Conservation (phyloP, 2,888 invertebrate species). For the Plagodis dolabraria region DNA sequence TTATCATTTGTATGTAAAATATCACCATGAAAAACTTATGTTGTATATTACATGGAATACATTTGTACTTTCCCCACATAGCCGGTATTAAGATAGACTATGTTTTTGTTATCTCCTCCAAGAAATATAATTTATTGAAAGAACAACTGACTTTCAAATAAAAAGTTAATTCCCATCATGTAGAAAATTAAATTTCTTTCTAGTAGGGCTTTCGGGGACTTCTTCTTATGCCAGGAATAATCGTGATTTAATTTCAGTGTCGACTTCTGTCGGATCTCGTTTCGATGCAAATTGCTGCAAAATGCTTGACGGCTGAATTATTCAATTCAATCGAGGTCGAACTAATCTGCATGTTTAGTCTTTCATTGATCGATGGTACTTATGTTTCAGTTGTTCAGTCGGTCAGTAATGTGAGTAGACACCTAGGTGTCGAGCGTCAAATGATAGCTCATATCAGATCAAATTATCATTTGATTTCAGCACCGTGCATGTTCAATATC, state of each 20-base stretch:
- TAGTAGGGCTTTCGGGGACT: slow-evolving; percentile 53
- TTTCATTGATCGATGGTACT: neutral
- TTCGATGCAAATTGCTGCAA: slow-evolving; percentile 68
- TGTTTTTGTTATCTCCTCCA: too few species aligned
- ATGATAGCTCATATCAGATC: too few species aligned
- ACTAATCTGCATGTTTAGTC: slow-evolving; percentile 3
- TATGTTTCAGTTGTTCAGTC: too few species aligned
- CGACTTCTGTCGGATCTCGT: slow-evolving; percentile 64
- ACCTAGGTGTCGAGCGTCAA: too few species aligned
- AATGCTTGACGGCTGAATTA: slow-evolving; percentile 59
- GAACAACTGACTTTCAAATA: neutral
- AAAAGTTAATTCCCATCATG: slow-evolving; percentile 9
- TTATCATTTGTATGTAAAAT: too few species aligned
- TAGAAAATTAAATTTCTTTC: slow-evolving; percentile 63
- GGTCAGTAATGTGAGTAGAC: too few species aligned
- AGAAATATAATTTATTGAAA: neutral
- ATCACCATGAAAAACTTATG: too few species aligned
- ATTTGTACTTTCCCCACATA: too few species aligned
- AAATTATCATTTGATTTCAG: too few species aligned
- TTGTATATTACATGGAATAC: too few species aligned
- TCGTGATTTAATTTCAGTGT: slow-evolving; percentile 67
- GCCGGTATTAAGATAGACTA: too few species aligned
- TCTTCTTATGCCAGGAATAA: slow-evolving; percentile 60
- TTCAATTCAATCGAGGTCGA: slow-evolving; percentile 49
- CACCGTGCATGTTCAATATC: too few species aligned